Conservation (phyloP, 2,113 vertebrate genomes). For the Larimichthys crocea region DNA sequence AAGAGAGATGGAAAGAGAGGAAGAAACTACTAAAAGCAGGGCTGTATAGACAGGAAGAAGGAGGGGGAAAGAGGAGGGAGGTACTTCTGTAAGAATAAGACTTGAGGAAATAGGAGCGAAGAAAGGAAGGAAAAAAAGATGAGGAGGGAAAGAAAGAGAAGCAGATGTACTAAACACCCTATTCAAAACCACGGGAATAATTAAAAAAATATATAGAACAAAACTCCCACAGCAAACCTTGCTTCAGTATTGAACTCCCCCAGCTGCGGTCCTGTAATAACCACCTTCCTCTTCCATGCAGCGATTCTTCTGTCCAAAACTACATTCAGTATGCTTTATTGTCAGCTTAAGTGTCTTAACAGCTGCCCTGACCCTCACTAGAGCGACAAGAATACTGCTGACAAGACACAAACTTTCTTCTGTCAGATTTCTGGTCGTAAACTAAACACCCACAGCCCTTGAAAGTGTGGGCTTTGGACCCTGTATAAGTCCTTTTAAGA, state of each 20-base stretch:
- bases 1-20: neutral
- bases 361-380: constrained; percentile 52
- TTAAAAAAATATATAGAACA: neutral
- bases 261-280: constrained; percentile 20
- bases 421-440: constrained; percentile 19
- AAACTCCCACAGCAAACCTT: constrained; percentile 5
- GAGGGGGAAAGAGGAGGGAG: neutral
- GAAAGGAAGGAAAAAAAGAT: neutral
- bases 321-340: constrained; percentile 43
- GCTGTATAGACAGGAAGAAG: neutral
- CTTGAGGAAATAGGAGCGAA: neutral
- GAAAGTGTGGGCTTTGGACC: neutral
- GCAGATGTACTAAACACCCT: neutral
- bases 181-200: neutral
- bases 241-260: constrained; percentile 7
- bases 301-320: constrained; percentile 27
- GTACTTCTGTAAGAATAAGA: neutral
- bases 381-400: constrained; percentile 53
- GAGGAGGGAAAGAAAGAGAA: neutral
- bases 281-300: constrained; percentile 13
- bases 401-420: constrained; percentile 53
- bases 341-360: constrained; percentile 43
- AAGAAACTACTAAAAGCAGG: too few relatives aligned
- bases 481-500: neutral
- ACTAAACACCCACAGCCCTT: constrained; percentile 12